Evolutionary conservation across 2,797 vertebrate genomes (phyloP).

Genomic region (Anableps anableps): DNA sequence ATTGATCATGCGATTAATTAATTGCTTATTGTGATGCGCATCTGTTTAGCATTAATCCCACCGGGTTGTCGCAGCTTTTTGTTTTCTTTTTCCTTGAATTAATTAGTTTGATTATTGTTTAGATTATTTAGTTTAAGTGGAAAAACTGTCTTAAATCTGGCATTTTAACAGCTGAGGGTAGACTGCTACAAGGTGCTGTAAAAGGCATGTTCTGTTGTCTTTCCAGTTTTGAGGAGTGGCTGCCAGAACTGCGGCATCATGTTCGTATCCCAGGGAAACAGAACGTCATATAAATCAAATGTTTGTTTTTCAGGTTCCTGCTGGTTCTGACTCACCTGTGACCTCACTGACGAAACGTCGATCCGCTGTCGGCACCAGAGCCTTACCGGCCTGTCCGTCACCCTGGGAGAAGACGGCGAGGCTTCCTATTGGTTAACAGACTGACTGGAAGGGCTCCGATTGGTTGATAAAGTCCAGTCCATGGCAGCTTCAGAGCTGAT

Average conservation of each 20-base stretch:
- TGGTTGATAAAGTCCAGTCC: background rate
- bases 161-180: background rate
- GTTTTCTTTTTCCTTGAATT: background rate
- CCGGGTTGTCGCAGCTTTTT: background rate
- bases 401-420: no score
- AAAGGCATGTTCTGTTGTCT: background rate
- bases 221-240: background rate
- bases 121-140: background rate
- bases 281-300: background rate
- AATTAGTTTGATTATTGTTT: background rate
- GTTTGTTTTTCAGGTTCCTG: constrained; percentile 21
- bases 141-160: background rate
- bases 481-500: constrained; percentile 70
- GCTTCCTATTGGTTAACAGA: background rate
- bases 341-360: background rate
- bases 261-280: background rate
- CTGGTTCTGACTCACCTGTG: background rate
- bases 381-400: background rate
- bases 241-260: background rate
- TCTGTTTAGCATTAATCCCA: background rate
- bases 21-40: no score
- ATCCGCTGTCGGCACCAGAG: background rate
- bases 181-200: no score
- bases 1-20: no score
- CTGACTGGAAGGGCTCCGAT: background rate